phyloP scores from a whole-genome alignment of 2,113 vertebrate genomes.

The Chelonoidis abingdonii region DNA sequence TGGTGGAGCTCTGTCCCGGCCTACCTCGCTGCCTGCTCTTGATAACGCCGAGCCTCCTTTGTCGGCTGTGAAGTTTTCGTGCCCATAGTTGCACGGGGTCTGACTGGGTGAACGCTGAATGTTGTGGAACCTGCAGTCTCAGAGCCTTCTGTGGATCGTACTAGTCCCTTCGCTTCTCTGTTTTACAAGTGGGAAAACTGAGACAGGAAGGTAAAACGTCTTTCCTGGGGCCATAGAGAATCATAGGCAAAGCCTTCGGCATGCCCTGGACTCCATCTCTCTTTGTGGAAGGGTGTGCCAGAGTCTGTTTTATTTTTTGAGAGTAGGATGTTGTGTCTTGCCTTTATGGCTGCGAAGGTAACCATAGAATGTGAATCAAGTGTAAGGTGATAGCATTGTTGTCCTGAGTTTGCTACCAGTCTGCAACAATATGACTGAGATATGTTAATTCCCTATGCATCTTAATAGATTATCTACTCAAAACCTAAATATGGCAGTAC shows the following conservation, averaged over 20 bases:
- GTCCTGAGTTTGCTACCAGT: not conserved
- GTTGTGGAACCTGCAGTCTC: not conserved
- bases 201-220: not conserved
- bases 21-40: no score
- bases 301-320: not conserved
- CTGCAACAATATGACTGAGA: not conserved
- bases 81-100: no score
- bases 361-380: not conserved
- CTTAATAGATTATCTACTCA: not conserved
- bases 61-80: not conserved
- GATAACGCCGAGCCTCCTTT: not conserved
- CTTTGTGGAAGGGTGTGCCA: not conserved
- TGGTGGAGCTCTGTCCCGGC: not conserved
- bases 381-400: not conserved
- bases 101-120: not conserved
- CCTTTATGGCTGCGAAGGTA: not conserved
- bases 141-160: no score
- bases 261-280: no score
- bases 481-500: no score
- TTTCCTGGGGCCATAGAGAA: not conserved
- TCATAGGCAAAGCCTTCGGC: no score
- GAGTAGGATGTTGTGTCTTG: not conserved
- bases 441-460: not conserved
- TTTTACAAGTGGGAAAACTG: not conserved
- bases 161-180: no score